phyloP scores from a whole-genome alignment of 2,888 invertebrate genomes.

The Panorpa germanica region DNA sequence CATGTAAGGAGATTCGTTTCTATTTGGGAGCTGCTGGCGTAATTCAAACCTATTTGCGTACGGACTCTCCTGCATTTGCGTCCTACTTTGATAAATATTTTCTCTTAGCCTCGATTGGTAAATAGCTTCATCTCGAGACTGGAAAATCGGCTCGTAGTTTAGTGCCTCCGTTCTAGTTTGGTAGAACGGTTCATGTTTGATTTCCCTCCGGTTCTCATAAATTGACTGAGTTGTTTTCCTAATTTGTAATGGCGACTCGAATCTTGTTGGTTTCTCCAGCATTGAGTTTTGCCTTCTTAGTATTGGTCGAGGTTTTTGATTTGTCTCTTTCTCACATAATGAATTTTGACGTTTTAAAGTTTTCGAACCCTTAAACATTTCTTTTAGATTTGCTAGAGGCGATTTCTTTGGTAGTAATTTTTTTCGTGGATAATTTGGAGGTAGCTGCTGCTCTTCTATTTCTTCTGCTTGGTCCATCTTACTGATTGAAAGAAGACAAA shows the following conservation, averaged over 20 bases:
- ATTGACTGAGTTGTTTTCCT: no score
- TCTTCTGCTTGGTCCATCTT: no score
- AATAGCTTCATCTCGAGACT: no score
- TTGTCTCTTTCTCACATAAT: slow-evolving; percentile 18
- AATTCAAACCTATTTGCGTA: slow-evolving; percentile 26
- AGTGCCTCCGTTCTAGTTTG: no score
- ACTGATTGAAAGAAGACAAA: no score
- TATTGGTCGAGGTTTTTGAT: slow-evolving; percentile 17
- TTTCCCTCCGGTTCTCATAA: no score
- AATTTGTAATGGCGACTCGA: no score
- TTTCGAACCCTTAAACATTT: slow-evolving; percentile 22
- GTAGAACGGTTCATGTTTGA: slow-evolving; percentile 13
- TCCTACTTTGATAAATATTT: slow-evolving; percentile 5
- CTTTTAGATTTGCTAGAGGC: slow-evolving; percentile 22
- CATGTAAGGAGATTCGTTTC: no score
- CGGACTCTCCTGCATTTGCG: slow-evolving; percentile 15
- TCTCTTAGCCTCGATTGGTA: slow-evolving; percentile 6
- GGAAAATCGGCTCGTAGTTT: no score
- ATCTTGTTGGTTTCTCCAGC: no score
- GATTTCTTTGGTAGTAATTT: slow-evolving; percentile 23
- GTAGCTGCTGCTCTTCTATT: no score
- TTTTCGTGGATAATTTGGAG: slow-evolving; percentile 23
- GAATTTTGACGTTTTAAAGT: slow-evolving; percentile 24
- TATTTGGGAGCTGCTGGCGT: no score
- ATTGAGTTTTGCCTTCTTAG: slow-evolving; percentile 23